A percentile compares a stretch with the other conserved stretches of the same genome.
Evolutionary conservation across 2,888 invertebrate genomes (phyloP).

Genomic region (Meganola albula): DNA sequence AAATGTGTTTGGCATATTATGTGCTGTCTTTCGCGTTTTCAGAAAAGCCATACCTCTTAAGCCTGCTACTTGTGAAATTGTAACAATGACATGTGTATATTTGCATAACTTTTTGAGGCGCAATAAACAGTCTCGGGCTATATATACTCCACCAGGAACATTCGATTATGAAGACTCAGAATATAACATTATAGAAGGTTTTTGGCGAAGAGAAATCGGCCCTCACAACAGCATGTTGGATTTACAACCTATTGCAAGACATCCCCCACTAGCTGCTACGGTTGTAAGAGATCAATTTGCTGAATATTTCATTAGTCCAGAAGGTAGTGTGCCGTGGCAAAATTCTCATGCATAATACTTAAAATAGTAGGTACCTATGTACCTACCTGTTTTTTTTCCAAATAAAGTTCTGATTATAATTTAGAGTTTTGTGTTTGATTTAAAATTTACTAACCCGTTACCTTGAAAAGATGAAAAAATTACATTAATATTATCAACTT

Average conservation of each 20-base stretch:
- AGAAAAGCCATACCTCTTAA: constrained; percentile 1
- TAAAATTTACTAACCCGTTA: no score
- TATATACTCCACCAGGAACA: constrained; percentile 14
- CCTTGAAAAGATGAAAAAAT: no score
- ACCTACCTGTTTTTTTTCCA: not conserved
- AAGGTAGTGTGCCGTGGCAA: constrained; percentile 15
- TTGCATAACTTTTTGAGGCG: constrained; percentile 12
- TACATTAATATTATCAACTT: no score
- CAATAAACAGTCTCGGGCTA: constrained; percentile 7
- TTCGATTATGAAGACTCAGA: constrained; percentile 14
- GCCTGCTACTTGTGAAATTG: constrained; percentile 9
- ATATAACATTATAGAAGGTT: constrained; percentile 8
- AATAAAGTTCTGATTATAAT: constrained; percentile 1
- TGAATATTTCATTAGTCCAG: constrained; percentile 13
- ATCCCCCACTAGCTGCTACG: constrained; percentile 3
- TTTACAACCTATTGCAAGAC: constrained; percentile 1
- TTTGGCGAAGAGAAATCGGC: constrained; percentile 6
- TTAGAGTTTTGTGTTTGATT: not conserved
- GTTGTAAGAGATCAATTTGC: constrained; percentile 8
- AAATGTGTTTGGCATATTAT: constrained; percentile 21
- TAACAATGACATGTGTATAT: constrained; percentile 19
- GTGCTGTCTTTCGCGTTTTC: constrained; percentile 14
- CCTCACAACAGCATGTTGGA: constrained; percentile 1
- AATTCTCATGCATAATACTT: constrained; percentile 14
- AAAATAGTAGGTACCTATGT: constrained; percentile 2